Evolutionary conservation across 2,113 vertebrate genomes (phyloP).

Genomic region (Lontra canadensis): DNA sequence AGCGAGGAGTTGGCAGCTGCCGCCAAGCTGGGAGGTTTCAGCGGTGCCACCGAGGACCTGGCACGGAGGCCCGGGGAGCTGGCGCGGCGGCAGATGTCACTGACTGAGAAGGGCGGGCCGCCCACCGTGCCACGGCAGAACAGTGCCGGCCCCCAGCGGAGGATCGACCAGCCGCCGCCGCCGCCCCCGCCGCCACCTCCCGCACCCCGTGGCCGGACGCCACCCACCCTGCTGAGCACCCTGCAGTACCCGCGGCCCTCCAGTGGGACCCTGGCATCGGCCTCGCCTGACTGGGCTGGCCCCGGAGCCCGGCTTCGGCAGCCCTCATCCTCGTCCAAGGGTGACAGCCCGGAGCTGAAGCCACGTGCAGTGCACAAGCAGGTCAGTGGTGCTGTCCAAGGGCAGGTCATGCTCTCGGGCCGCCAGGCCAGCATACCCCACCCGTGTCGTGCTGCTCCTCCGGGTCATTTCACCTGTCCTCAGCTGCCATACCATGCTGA

Average conservation of each 20-base stretch:
- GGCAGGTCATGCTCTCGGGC: not conserved
- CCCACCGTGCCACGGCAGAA: slow-evolving; percentile 93
- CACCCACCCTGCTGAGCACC: slow-evolving; percentile 90
- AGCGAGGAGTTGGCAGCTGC: slow-evolving; percentile 89
- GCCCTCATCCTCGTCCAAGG: slow-evolving; percentile 96
- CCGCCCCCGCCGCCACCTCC: slow-evolving; percentile 83
- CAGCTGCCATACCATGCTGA: slow-evolving; percentile 71
- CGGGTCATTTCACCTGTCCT: slow-evolving; percentile 13
- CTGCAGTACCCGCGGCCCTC: slow-evolving; percentile 93
- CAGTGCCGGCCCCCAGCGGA: slow-evolving; percentile 94
- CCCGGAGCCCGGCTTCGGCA: slow-evolving; percentile 93
- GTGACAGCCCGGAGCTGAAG: slow-evolving; percentile 96
- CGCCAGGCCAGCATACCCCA: accelerated
- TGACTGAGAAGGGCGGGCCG: slow-evolving; percentile 91
- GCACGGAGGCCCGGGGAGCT: slow-evolving; percentile 91
- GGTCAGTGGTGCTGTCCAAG: slow-evolving; percentile 81
- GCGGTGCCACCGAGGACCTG: slow-evolving; percentile 90
- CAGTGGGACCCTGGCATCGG: slow-evolving; percentile 92
- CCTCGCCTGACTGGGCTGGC: slow-evolving; percentile 94
- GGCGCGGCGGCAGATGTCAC: slow-evolving; percentile 93
- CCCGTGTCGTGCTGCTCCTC: not conserved
- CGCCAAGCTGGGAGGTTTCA: slow-evolving; percentile 84
- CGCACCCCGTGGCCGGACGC: slow-evolving; percentile 90
- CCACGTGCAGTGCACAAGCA: slow-evolving; percentile 94
- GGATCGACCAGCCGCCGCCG: slow-evolving; percentile 94